Conservation (phyloP, 2,797 vertebrate species). For the Artibeus lituratus region DNA sequence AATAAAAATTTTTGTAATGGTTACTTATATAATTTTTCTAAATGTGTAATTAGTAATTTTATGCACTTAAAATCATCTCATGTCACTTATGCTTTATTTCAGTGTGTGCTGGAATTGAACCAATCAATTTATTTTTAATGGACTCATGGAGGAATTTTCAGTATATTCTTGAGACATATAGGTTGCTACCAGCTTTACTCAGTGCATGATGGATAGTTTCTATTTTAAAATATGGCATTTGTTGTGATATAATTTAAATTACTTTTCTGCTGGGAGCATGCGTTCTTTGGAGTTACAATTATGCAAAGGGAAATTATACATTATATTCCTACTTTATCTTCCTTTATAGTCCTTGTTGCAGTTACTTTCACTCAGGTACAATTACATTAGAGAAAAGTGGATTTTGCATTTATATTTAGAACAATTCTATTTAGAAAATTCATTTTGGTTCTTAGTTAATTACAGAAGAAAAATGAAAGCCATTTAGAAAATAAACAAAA, state of each 20-base stretch:
- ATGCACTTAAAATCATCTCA: conserved; percentile 50
- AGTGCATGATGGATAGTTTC: conserved; percentile 81
- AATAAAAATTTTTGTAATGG: conserved; percentile 13
- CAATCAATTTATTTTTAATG: conserved; percentile 83
- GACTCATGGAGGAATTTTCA: conserved; percentile 76
- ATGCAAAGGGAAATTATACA: conserved; percentile 81
- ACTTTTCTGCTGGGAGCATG: conserved; percentile 81
- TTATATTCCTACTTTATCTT: conserved; percentile 82
- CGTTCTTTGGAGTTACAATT: conserved; percentile 81
- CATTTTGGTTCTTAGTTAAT: conserved; percentile 80
- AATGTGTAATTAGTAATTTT: conserved; percentile 67
- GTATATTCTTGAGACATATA: conserved; percentile 71
- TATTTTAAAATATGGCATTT: conserved; percentile 84
- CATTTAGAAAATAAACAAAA: conserved; percentile 68
- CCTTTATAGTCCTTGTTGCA: conserved; percentile 75
- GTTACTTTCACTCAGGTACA: conserved; percentile 78
- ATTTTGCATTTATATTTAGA: conserved; percentile 79
- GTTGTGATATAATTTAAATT: conserved; percentile 86
- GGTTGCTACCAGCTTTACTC: conserved; percentile 70
- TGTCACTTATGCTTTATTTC: conserved; percentile 76
- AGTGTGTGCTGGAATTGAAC: conserved; percentile 76
- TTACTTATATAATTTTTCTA: conserved; percentile 28
- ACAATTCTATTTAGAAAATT: conserved; percentile 74
- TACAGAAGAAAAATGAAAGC: conserved; percentile 66
- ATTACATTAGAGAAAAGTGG: conserved; percentile 67